phyloP scores from a whole-genome alignment of 1,140 invertebrate genomes.

The Maniola jurtina region DNA sequence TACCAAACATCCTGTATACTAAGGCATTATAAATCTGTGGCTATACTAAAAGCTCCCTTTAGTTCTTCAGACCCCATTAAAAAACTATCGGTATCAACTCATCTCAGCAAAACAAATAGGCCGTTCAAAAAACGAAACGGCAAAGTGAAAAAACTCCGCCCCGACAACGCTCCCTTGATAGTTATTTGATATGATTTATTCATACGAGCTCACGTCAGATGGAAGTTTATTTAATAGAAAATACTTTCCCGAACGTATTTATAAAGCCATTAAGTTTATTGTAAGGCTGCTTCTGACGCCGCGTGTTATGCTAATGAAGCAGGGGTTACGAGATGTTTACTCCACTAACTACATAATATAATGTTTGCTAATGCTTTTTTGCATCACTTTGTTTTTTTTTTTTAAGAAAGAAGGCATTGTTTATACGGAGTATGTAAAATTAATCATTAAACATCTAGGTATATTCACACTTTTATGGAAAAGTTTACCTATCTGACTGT shows the following conservation, averaged over 20 bases:
- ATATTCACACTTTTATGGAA: too few relatives aligned
- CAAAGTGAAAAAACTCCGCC: slow-evolving; percentile 40
- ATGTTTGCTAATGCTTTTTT: slow-evolving; percentile 41
- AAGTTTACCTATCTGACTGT: too few relatives aligned
- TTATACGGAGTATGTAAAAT: too few relatives aligned
- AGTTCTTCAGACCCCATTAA: slow-evolving; percentile 7
- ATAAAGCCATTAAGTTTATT: slow-evolving; percentile 71
- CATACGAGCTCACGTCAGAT: slow-evolving; percentile 65
- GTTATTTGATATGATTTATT: slow-evolving; percentile 77
- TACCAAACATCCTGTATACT: too few relatives aligned
- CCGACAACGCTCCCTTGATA: slow-evolving; percentile 60
- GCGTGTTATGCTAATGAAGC: slow-evolving; percentile 62
- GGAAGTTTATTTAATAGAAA: slow-evolving; percentile 74
- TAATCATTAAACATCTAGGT: too few relatives aligned
- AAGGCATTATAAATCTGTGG: too few relatives aligned
- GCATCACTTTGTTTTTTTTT: slow-evolving; percentile 26
- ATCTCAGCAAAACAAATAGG: slow-evolving; percentile 12
- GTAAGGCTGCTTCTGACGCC: slow-evolving; percentile 53
- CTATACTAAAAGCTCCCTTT: not conserved
- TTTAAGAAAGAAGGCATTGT: too few relatives aligned
- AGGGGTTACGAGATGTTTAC: slow-evolving; percentile 50
- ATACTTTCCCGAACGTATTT: slow-evolving; percentile 72
- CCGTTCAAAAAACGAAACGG: slow-evolving; percentile 9
- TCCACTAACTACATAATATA: slow-evolving; percentile 47
- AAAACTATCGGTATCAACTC: slow-evolving; percentile 12